Percentiles rank a stretch among this genome's conserved stretches.
Evolutionary conservation across 2,888 invertebrate genomes (phyloP).

Genomic region (Cephus pygmeus): DNA sequence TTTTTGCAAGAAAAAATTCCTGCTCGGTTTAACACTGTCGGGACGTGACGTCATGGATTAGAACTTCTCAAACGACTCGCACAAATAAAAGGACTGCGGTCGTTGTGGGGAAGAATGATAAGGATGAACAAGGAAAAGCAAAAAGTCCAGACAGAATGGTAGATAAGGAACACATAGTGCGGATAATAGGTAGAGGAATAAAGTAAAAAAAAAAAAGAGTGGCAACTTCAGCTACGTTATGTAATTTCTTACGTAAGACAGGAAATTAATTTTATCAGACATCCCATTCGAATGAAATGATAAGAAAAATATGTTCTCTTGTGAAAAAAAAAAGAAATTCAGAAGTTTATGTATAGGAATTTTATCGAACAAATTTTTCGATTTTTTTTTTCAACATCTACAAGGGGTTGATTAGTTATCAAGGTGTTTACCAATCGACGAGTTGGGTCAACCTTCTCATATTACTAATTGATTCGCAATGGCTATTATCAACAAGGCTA

Average conservation of each 20-base stretch:
- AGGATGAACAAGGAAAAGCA: neutral
- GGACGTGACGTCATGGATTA: neutral
- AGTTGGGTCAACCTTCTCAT: constrained; percentile 7
- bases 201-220: neutral
- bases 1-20: neutral
- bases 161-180: neutral
- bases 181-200: neutral
- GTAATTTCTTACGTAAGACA: neutral
- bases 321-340: neutral
- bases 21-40: neutral
- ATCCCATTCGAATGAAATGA: neutral
- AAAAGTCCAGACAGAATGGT: neutral
- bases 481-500: constrained; percentile 21
- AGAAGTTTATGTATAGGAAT: neutral
- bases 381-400: neutral
- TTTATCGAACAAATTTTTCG: neutral
- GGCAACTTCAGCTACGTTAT: neutral
- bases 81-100: neutral
- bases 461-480: constrained; percentile 25
- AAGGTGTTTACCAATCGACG: neutral
- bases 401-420: neutral
- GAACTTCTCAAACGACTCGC: neutral
- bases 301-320: neutral
- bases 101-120: neutral
- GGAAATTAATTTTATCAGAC: neutral